Evolutionary conservation across 2,888 invertebrate genomes (phyloP).

Genomic region (Ferdinandea cuprea): DNA sequence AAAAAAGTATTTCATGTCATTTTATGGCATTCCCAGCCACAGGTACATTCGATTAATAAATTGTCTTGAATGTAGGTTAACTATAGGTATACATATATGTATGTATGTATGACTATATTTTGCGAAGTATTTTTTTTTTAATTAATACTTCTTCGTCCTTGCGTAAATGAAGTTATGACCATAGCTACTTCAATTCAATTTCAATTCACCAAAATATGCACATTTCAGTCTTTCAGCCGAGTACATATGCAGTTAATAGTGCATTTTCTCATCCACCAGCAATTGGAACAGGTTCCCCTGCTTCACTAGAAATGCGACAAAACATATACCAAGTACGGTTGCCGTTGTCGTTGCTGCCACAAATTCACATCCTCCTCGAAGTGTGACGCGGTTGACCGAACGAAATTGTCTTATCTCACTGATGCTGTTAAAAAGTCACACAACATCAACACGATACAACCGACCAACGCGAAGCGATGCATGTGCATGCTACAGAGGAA

Average conservation of each 20-base stretch:
- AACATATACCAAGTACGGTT: conserved; percentile 24
- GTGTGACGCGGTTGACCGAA: conserved; percentile 66
- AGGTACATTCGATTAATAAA: background rate
- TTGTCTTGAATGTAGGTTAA: background rate
- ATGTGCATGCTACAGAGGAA: background rate
- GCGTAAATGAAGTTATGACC: background rate
- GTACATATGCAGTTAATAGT: conserved; percentile 32
- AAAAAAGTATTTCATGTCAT: background rate
- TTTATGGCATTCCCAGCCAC: background rate
- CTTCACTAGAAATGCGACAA: conserved; percentile 5
- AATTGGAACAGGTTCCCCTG: conserved; percentile 41
- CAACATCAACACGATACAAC: conserved; percentile 22
- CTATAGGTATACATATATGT: background rate
- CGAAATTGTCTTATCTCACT: conserved; percentile 46
- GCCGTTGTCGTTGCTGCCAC: background rate
- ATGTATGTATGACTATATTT: background rate
- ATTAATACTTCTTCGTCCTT: conserved; percentile 6
- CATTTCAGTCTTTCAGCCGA: conserved; percentile 5
- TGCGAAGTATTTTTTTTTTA: background rate
- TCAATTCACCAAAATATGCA: conserved; percentile 6
- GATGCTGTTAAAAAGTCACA: conserved; percentile 36
- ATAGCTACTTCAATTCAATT: conserved; percentile 2
- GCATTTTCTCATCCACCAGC: conserved; percentile 58
- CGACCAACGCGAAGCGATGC: background rate
- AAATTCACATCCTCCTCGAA: conserved; percentile 58